A percentile compares a stretch with the other conserved stretches of the same genome.
phyloP scores from a whole-genome alignment of 2,888 invertebrate species.

The Papilio gigon region DNA sequence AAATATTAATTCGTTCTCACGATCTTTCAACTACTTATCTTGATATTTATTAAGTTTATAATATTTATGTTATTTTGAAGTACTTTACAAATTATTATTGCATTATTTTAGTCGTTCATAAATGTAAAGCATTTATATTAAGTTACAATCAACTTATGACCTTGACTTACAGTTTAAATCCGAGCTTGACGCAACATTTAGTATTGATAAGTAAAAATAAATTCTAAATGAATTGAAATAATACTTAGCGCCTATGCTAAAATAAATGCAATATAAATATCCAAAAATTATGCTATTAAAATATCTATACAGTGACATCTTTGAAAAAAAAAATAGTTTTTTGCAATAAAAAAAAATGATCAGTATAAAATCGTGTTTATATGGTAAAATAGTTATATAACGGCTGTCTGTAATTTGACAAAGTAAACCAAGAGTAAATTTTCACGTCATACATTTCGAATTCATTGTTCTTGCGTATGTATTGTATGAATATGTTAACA shows the following conservation, averaged over 20 bases:
- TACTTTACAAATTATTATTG: not conserved
- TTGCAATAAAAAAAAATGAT: no score
- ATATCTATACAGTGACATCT: no score
- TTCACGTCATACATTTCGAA: no score
- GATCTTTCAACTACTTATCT: conserved; percentile 36
- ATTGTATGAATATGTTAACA: no score
- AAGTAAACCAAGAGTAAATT: no score
- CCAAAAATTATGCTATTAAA: not conserved
- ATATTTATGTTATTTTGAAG: conserved; percentile 23
- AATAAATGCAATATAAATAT: not conserved
- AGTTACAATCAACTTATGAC: not conserved
- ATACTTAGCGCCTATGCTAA: not conserved
- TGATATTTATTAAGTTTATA: conserved; percentile 14
- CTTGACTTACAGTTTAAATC: not conserved
- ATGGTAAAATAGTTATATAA: no score
- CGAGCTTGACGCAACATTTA: not conserved
- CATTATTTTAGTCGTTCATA: conserved; percentile 3
- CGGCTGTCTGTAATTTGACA: no score
- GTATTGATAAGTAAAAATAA: not conserved
- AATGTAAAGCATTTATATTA: conserved; percentile 12
- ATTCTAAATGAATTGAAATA: not conserved
- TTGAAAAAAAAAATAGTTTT: no score
- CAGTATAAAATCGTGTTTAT: no score
- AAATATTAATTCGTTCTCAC: conserved; percentile 36
- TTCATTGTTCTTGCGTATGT: not conserved